Base-by-base conservation (phyloP, 2,113 vertebrate genomes). In the Sterrhoptilus dennistouni region DNA sequence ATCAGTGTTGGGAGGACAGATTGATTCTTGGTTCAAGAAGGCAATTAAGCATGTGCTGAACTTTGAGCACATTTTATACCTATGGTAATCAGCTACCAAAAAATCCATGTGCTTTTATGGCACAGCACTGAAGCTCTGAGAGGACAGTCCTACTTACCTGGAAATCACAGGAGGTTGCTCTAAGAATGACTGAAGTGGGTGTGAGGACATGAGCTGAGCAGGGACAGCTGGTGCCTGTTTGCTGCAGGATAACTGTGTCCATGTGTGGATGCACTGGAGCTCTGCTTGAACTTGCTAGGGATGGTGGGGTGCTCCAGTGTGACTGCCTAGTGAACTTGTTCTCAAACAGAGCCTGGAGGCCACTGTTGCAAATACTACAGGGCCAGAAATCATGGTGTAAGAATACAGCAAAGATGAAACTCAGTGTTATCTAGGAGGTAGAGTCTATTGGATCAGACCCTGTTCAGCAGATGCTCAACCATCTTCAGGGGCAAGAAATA, bases 191-290 rank as follows among this genome's bases (percentile, higher is more conserved):
- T 76, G 40, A 72, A 89, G 50, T 29, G 16, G 8, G 27, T 28
- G 29, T 29, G 60, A 82, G 19, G 40, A 21, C 35, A 16, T 15
- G 27, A 35, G 22, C 18, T 56, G 49, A 45, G 25, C 12, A 54
- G 42, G 27, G 9, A 70, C 29, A 52, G 23, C 19, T 63, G 27
- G 20, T 78, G 16, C 16, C 24, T 2, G 0, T 35, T 70, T 70
- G 22, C 38, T 66, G 35, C 16, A 42, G 1, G 11, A 4, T 38
- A 24, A 33, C 33, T 23, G 17, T 19, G 44, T 72, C 35, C 36
- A 1, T 0, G 0, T 0, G 3, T 0, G 3, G 31, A 31, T 5
- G 17, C 16, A 7, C 56, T 54, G 72, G 60, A 66, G 25, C 29
- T 74, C 47, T 18, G 6, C 44, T 50, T 15, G 9, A 28, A 35